These are phyloP conservation scores for Plotosus lineatus DNA, from an alignment of 2,113 vertebrate genomes.

Conservation along the genomic window DNA sequence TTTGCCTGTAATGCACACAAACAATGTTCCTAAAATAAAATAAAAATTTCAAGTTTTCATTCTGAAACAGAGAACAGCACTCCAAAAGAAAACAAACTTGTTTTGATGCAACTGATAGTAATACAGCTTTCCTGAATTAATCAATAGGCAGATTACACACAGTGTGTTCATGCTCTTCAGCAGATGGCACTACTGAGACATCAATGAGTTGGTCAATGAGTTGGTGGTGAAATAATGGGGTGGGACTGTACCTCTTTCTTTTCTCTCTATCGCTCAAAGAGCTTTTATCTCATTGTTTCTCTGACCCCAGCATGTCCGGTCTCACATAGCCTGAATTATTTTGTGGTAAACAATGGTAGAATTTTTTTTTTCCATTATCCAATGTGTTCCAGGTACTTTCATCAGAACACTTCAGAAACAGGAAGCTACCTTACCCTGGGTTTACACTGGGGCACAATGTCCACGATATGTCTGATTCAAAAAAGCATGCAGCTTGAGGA, in stretches of 20 bases:
- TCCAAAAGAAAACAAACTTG: background rate
- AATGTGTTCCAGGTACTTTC: too few species aligned
- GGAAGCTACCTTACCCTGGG: too few species aligned
- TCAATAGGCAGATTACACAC: background rate
- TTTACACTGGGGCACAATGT: too few species aligned
- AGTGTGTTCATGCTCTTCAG: slow-evolving; percentile 36
- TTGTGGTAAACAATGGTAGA: too few species aligned
- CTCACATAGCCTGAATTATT: too few species aligned
- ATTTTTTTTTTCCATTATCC: too few species aligned
- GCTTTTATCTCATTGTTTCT: background rate
- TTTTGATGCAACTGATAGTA: background rate
- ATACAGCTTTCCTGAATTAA: background rate
- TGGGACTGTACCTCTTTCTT: background rate
- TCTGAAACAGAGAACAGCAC: background rate
- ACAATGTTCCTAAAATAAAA: slow-evolving; percentile 18
- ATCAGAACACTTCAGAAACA: too few species aligned
- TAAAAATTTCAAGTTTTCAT: background rate
- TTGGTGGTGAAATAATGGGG: background rate
- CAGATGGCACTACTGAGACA: slow-evolving; percentile 53
- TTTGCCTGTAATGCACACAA: slow-evolving; percentile 76
- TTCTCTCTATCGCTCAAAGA: background rate
- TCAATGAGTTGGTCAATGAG: slow-evolving; percentile 34
- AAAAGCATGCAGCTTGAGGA: too few species aligned
- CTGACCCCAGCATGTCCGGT: too few species aligned
- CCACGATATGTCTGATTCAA: too few species aligned